These are phyloP conservation scores for Tetramorium parvispinum DNA, from an alignment of 1,140 invertebrate species.

Conservation along the genomic window DNA sequence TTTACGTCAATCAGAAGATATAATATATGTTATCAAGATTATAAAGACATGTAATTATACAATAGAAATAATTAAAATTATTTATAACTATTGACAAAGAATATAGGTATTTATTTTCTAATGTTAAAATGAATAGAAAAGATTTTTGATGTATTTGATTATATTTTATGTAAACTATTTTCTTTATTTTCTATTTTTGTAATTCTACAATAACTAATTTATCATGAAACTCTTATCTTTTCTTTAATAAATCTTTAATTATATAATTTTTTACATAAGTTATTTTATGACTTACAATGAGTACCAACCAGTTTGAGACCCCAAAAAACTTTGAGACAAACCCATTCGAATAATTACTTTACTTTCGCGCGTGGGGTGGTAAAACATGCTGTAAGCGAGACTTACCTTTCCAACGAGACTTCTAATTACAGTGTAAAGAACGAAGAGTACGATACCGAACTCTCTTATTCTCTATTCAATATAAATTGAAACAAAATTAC, in stretches of 20 bases:
- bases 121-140: not conserved
- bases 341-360: slow-evolving; percentile 31
- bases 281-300: not conserved
- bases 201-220: not conserved
- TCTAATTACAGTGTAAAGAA: slow-evolving; percentile 37
- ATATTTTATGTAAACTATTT: not conserved
- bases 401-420: not conserved
- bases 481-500: slow-evolving; percentile 49
- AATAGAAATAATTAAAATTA: not conserved
- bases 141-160: not conserved
- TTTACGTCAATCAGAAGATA: not conserved
- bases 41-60: no score
- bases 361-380: not conserved
- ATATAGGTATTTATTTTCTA: not conserved
- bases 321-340: no score
- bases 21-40: not conserved
- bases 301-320: no score
- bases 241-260: slow-evolving; percentile 3
- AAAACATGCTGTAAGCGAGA: not conserved
- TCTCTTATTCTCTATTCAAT: slow-evolving; percentile 45
- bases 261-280: not conserved
- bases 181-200: not conserved
- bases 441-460: not conserved
- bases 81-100: not conserved
- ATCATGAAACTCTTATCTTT: not conserved